A percentile compares a stretch with the other conserved stretches of the same genome.
Evolutionary conservation across 2,113 vertebrate genomes (phyloP).

Genomic region (Hemiprocne comata): DNA sequence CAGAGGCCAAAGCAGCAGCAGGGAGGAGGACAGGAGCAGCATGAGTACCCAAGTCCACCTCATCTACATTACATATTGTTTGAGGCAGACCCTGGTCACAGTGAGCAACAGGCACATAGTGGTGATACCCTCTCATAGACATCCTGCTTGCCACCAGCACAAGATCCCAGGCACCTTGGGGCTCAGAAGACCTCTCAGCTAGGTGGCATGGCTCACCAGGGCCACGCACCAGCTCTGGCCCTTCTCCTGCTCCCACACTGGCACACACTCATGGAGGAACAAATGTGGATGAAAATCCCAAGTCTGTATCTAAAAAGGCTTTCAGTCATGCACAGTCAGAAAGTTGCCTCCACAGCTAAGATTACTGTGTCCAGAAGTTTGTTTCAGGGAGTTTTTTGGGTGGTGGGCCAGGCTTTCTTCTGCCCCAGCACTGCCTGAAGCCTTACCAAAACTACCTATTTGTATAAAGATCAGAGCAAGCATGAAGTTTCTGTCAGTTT

Average conservation of each 20-base stretch:
- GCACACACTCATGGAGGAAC: accelerated
- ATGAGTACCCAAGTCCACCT: background rate
- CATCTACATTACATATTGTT: no score
- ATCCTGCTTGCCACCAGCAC: background rate
- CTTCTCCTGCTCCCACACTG: background rate
- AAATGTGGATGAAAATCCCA: background rate
- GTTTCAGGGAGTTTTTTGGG: background rate
- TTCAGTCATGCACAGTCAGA: background rate
- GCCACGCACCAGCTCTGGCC: background rate
- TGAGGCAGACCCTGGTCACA: background rate
- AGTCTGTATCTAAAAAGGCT: background rate
- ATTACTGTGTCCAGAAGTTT: background rate
- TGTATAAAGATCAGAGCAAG: background rate
- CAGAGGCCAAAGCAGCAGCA: background rate
- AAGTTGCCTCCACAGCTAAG: background rate
- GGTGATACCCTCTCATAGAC: background rate
- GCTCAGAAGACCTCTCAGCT: background rate
- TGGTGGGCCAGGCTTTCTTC: background rate
- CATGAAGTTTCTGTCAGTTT: background rate
- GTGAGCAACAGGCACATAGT: background rate
- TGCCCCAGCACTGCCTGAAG: background rate
- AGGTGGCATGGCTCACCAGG: background rate
- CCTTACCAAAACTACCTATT: background rate
- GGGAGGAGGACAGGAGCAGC: background rate
- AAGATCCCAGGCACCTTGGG: background rate